phyloP scores from a whole-genome alignment of 1,140 invertebrate species.

The Heliconius congener region DNA sequence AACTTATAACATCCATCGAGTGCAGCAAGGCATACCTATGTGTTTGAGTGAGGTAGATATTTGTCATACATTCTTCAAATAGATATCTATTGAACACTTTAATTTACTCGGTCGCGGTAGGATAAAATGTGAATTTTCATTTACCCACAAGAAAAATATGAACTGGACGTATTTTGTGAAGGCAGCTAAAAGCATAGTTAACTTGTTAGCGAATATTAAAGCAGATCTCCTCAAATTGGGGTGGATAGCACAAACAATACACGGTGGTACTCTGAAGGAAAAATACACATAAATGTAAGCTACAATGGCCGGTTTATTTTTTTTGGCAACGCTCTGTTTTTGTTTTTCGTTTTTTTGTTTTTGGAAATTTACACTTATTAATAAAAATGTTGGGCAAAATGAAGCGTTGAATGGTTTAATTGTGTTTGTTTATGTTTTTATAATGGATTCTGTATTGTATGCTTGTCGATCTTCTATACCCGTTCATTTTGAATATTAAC shows the following conservation, averaged over 20 bases:
- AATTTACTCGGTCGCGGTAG: background rate
- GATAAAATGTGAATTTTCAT: background rate
- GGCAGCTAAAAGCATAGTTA: constrained; percentile 26
- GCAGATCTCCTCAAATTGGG: constrained; percentile 31
- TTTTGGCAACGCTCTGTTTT: constrained; percentile 5
- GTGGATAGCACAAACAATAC: constrained; percentile 36
- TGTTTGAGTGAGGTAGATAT: too few species aligned
- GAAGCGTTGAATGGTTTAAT: background rate
- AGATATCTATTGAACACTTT: too few species aligned
- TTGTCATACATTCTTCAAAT: too few species aligned
- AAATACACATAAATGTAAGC: constrained; percentile 1
- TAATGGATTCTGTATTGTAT: background rate
- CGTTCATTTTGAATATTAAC: background rate
- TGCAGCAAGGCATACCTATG: background rate
- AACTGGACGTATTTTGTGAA: background rate
- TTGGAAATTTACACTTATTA: background rate
- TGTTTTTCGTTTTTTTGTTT: background rate
- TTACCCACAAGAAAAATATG: background rate
- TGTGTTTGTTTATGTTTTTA: background rate
- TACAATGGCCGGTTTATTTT: constrained; percentile 8
- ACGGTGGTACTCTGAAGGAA: constrained; percentile 20
- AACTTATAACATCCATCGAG: too few species aligned
- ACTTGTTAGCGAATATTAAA: constrained; percentile 39
- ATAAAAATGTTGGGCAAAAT: background rate
- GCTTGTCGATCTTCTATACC: background rate